Conservation (phyloP, 2,888 invertebrate genomes). For the Tipula confusa region DNA sequence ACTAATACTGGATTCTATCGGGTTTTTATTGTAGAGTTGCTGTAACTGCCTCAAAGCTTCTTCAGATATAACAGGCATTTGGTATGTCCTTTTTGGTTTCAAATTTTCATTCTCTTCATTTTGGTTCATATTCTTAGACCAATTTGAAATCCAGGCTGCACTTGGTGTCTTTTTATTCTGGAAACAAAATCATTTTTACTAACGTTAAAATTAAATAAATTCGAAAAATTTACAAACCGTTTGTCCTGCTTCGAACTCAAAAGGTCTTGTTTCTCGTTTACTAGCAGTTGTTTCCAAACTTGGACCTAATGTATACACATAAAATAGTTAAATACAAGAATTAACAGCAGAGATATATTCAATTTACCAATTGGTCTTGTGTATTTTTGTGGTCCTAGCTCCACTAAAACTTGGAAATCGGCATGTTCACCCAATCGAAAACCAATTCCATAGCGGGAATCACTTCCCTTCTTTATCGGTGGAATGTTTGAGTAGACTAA, state of each 20-base stretch:
- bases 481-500: conserved; percentile 80
- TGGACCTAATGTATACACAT: background rate
- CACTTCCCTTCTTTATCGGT: conserved; percentile 79
- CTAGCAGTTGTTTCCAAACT: conserved; percentile 41
- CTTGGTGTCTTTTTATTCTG: conserved; percentile 53
- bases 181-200: conserved; percentile 34
- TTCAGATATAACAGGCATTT: conserved; percentile 49
- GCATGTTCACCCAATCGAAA: conserved; percentile 77
- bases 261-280: conserved; percentile 44
- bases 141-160: conserved; percentile 56
- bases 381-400: conserved; percentile 73
- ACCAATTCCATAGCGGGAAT: conserved; percentile 73
- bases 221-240: background rate
- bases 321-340: background rate
- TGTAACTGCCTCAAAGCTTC: conserved; percentile 46
- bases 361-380: conserved; percentile 60
- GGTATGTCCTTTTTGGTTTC: conserved; percentile 37
- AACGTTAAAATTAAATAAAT: background rate
- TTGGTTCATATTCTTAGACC: conserved; percentile 53
- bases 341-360: too few relatives aligned
- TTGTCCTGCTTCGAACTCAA: conserved; percentile 38
- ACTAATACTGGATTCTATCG: background rate
- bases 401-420: conserved; percentile 71
- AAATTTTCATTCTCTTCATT: conserved; percentile 32
- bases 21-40: conserved; percentile 40